These are phyloP conservation scores for Drosophila pseudotalamancana DNA, from an alignment of 2,888 invertebrate genomes.

Conservation along the genomic window DNA sequence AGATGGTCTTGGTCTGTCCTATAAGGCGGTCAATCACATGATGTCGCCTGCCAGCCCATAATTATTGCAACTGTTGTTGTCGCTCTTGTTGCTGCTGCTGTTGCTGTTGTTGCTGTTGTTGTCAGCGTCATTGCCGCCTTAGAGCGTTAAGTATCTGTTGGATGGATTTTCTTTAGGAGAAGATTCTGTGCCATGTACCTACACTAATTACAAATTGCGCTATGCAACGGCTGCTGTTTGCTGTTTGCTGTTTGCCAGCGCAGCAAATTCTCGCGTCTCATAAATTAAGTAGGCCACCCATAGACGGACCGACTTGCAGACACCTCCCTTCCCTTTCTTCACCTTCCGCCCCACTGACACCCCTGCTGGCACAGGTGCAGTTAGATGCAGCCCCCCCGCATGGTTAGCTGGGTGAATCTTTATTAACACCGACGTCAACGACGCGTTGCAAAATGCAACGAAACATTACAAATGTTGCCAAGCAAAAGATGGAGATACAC, in stretches of 20 bases:
- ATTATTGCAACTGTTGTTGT: conserved; percentile 52
- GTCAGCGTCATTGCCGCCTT: conserved; percentile 48
- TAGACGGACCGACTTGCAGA: conserved; percentile 56
- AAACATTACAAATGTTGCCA: conserved; percentile 80
- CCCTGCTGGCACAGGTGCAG: conserved; percentile 47
- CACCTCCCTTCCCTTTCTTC: conserved; percentile 31
- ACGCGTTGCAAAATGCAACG: conserved; percentile 69
- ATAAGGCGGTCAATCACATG: conserved; percentile 75
- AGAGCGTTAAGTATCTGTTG: conserved; percentile 60
- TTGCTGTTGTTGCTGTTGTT: conserved; percentile 29
- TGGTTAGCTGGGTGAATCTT: conserved; percentile 62
- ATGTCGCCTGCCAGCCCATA: conserved; percentile 53
- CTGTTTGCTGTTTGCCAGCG: conserved; percentile 36
- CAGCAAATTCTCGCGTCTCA: conserved; percentile 78
- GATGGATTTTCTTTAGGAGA: conserved; percentile 61
- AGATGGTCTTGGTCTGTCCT: conserved; percentile 29
- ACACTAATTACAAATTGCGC: conserved; percentile 77
- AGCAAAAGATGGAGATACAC: conserved; percentile 35
- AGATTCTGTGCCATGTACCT: conserved; percentile 69
- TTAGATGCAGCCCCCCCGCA: conserved; percentile 24
- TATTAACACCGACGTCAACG: conserved; percentile 78
- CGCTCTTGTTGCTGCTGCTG: background rate
- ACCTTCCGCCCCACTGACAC: background rate
- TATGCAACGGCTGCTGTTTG: conserved; percentile 45
- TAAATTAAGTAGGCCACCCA: conserved; percentile 79